Evolutionary conservation across 2,113 vertebrate genomes (phyloP), one percentile per base, ranked within the genome.

Genomic region (Vireo altiloquus): DNA sequence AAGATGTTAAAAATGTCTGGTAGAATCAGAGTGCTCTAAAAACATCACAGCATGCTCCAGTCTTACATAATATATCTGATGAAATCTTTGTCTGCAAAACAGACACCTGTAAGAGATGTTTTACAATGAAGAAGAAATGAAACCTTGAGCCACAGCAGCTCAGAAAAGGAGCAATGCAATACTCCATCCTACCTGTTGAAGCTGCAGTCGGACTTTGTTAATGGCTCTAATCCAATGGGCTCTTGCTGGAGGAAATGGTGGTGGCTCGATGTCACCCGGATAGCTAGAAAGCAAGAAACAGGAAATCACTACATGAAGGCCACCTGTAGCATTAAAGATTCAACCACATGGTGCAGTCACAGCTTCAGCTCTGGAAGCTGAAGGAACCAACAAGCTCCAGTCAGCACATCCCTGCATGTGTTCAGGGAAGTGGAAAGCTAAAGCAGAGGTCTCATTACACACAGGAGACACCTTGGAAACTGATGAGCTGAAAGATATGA

Each of bases 191-290:
- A 99, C 99, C 99, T 99, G 98, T 35, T 99, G 98, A 49, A 99
- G 98, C 82, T 97, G 98, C 92, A 99, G 97, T 91, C 99, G 98
- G 90, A 99, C 99, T 99, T 99, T 99, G 97, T 97, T 99, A 92
- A 99, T 99, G 83, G 98, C 99, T 98, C 99, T 98, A 88, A 99
- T 98, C 99, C 99, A 99, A 15, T 93, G 98, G 17, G 98, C 97
- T 98, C 98, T 98, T 37, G 99, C 98, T 47, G 98, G 98, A 39
- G 99, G 97, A 97, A 99, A 99, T 0, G 98, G 98, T 7, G 98
- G 98, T 18, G 97, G 96, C 30, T 97, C 98, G 0, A 78, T 93
- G 84, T 99, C 98, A 76, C 97, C 88, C 7, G 87, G 95, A 94
- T 82, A 92, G 83, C 98, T 98, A 92, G 92, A 96, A 96, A 50